Percentiles rank a stretch among this genome's conserved stretches.
Evolutionary conservation across 1,140 invertebrate genomes (phyloP).

Genomic region (Drepana arcuata): DNA sequence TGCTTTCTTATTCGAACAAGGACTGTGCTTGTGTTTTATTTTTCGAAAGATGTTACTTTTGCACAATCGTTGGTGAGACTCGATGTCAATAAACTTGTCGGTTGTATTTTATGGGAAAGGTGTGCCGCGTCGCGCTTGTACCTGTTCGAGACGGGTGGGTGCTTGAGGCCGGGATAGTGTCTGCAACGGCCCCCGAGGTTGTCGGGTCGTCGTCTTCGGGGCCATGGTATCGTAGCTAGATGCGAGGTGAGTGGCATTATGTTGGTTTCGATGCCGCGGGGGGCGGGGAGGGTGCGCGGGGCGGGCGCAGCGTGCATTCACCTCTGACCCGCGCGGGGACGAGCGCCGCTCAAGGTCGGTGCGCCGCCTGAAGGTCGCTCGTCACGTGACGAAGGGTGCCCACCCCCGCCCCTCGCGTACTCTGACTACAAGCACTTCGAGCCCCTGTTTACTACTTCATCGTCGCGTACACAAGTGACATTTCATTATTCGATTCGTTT

Average conservation of each 20-base stretch:
- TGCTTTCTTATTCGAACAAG: slow-evolving; percentile 36
- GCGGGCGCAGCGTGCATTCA: slow-evolving; percentile 54
- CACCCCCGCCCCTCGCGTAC: slow-evolving; percentile 45
- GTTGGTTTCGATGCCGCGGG: slow-evolving; percentile 9
- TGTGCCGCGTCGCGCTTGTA: slow-evolving; percentile 65
- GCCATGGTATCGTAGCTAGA: slow-evolving; percentile 20
- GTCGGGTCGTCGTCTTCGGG: no score
- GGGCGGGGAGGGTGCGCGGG: no score
- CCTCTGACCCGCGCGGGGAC: slow-evolving; percentile 66
- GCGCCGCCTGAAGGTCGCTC: slow-evolving; percentile 66
- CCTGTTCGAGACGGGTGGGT: slow-evolving; percentile 55
- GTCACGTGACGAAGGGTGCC: slow-evolving; percentile 62
- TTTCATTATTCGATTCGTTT: neutral
- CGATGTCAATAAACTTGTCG: slow-evolving; percentile 70
- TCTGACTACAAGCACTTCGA: no score
- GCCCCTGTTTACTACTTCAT: slow-evolving; percentile 35
- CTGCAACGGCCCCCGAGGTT: no score
- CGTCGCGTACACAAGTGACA: slow-evolving; percentile 26
- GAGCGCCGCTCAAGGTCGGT: slow-evolving; percentile 67
- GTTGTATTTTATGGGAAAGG: slow-evolving; percentile 69
- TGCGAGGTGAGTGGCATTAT: neutral
- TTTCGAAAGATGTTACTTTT: slow-evolving; percentile 38
- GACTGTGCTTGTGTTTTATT: slow-evolving; percentile 36
- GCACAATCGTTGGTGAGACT: slow-evolving; percentile 57
- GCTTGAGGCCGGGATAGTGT: slow-evolving; percentile 36